Conservation (phyloP, 2,113 vertebrate species). For the Pomatorhinus ruficollis region DNA sequence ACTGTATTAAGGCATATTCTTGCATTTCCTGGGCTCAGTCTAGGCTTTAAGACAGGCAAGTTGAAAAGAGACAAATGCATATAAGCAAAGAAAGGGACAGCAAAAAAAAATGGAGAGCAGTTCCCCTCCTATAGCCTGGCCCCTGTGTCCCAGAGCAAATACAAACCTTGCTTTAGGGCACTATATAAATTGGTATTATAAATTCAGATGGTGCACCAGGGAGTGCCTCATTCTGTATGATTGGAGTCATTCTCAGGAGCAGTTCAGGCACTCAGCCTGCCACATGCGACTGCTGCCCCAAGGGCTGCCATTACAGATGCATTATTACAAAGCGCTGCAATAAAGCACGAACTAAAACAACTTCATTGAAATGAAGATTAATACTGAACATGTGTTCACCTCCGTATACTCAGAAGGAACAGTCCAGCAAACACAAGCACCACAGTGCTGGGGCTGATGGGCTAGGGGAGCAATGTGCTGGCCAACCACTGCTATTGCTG, state of each 20-base stretch:
- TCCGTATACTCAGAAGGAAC: slow-evolving; percentile 47
- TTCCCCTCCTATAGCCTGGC: slow-evolving; percentile 23
- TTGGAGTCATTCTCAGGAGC: slow-evolving; percentile 78
- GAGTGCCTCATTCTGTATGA: slow-evolving; percentile 81
- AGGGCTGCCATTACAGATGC: slow-evolving; percentile 80
- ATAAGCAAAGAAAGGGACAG: background rate
- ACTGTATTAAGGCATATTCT: background rate
- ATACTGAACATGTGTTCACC: slow-evolving; percentile 78
- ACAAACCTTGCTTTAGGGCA: slow-evolving; percentile 79
- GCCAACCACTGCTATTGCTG: background rate
- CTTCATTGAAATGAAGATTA: slow-evolving; percentile 84
- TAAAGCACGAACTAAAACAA: slow-evolving; percentile 84
- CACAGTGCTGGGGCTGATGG: background rate
- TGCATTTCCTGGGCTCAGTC: background rate
- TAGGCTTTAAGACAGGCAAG: slow-evolving; percentile 9
- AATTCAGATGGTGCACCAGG: slow-evolving; percentile 83
- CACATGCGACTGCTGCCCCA: slow-evolving; percentile 78
- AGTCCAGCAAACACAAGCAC: slow-evolving; percentile 60
- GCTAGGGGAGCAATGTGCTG: background rate
- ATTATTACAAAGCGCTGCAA: slow-evolving; percentile 81
- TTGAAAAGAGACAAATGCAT: slow-evolving; percentile 46
- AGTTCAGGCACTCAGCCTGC: slow-evolving; percentile 79
- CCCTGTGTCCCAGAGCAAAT: slow-evolving; percentile 71
- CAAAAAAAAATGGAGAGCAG: slow-evolving; percentile 16
- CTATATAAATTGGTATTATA: slow-evolving; percentile 81